Conservation (phyloP, 2,113 vertebrate genomes). For the Gallinago jamesoni region DNA sequence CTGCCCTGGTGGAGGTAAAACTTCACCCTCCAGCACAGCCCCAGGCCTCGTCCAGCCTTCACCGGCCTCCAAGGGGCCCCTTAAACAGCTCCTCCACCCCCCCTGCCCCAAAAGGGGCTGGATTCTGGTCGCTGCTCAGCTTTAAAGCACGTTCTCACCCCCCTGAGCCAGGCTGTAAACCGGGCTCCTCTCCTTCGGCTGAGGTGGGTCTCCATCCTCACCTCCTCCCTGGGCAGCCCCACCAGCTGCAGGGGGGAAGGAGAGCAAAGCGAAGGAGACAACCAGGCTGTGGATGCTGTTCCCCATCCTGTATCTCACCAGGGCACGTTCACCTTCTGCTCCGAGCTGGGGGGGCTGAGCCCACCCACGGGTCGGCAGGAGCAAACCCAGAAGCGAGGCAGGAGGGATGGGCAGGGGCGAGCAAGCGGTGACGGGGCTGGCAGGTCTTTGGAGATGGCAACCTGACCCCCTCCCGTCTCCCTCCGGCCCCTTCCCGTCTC, state of each 20-base stretch:
- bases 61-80: not conserved
- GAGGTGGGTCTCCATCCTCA: not conserved
- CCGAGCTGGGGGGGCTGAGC: not conserved
- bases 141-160: not conserved
- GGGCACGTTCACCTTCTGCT: not conserved
- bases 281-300: rapidly evolving
- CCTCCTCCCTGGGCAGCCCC: not conserved
- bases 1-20: not conserved
- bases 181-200: not conserved
- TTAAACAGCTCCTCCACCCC: not conserved
- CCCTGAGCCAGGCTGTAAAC: not conserved
- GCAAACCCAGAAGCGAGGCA: not conserved
- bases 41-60: not conserved
- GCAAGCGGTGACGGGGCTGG: not conserved
- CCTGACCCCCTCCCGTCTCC: not conserved
- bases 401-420: rapidly evolving
- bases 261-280: not conserved
- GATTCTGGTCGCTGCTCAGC: not conserved
- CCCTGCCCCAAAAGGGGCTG: not conserved
- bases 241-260: not conserved
- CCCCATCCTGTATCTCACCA: rapidly evolving
- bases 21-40: not conserved
- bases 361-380: rapidly evolving
- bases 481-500: not conserved
- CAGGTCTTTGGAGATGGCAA: not conserved